phyloP scores from a whole-genome alignment of 2,113 vertebrate species.

The Seriola dumerili region DNA sequence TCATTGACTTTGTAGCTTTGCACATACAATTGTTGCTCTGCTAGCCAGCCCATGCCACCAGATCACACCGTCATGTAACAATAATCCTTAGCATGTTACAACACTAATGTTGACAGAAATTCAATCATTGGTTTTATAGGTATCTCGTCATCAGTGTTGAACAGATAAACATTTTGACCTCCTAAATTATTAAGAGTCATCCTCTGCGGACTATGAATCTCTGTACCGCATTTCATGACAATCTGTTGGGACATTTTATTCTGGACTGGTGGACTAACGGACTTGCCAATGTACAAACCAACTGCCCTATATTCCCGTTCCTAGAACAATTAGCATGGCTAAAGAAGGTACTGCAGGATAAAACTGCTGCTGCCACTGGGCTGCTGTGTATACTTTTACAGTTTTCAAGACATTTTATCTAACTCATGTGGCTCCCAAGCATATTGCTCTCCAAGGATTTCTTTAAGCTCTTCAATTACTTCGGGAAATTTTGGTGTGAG shows the following conservation, averaged over 20 bases:
- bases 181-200: no score
- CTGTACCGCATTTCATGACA: neutral
- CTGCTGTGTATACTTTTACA: conserved; percentile 39
- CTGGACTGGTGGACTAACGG: neutral
- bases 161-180: neutral
- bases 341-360: conserved; percentile 29
- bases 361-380: conserved; percentile 39
- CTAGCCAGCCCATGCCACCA: neutral
- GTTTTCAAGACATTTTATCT: conserved; percentile 63
- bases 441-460: conserved; percentile 43
- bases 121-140: no score
- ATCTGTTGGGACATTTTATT: neutral
- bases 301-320: conserved; percentile 1
- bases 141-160: neutral
- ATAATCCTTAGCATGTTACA: neutral
- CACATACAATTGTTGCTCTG: neutral
- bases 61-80: neutral
- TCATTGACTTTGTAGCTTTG: neutral
- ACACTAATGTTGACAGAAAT: no score
- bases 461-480: conserved; percentile 60
- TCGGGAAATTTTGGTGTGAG: conserved; percentile 51
- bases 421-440: conserved; percentile 40
- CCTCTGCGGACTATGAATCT: neutral
- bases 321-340: neutral
- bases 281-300: neutral